Conservation (phyloP, 2,888 invertebrate species). For the Omphaloscelis lunosa region DNA sequence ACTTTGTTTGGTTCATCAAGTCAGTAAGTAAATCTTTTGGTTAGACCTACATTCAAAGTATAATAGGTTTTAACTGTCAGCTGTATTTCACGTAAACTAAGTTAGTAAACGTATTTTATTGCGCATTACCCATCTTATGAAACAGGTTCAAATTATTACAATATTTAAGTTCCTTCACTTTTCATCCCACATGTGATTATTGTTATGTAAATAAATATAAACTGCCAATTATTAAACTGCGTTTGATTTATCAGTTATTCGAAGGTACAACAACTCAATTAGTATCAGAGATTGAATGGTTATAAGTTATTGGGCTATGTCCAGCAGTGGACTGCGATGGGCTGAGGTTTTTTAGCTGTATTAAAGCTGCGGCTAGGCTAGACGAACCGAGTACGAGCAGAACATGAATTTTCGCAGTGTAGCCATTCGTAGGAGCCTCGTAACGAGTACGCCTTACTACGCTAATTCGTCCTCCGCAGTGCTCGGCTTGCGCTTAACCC, state of each 20-base stretch:
- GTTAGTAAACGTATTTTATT: slow-evolving; percentile 32
- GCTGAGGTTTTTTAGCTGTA: background rate
- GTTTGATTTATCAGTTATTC: slow-evolving; percentile 35
- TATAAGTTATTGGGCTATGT: background rate
- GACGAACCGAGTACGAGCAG: no score
- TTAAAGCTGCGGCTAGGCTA: no score
- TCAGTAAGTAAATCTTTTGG: background rate
- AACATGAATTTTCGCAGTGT: no score
- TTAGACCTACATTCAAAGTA: background rate
- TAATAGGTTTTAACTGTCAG: background rate
- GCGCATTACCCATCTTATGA: slow-evolving; percentile 44
- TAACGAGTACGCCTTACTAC: no score
- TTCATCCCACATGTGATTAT: slow-evolving; percentile 64
- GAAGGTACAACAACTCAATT: no score
- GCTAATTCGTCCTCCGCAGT: no score
- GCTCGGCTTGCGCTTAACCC: no score
- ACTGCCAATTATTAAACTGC: slow-evolving; percentile 50
- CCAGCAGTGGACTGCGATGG: background rate
- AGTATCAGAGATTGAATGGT: no score
- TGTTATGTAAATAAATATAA: slow-evolving; percentile 72
- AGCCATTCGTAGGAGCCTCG: no score
- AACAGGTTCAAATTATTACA: slow-evolving; percentile 61
- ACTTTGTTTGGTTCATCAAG: background rate
- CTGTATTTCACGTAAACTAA: slow-evolving; percentile 37
- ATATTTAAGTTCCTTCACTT: slow-evolving; percentile 63